Base-by-base conservation (phyloP, 2,888 invertebrate genomes). In the Cybosia mesomella region DNA sequence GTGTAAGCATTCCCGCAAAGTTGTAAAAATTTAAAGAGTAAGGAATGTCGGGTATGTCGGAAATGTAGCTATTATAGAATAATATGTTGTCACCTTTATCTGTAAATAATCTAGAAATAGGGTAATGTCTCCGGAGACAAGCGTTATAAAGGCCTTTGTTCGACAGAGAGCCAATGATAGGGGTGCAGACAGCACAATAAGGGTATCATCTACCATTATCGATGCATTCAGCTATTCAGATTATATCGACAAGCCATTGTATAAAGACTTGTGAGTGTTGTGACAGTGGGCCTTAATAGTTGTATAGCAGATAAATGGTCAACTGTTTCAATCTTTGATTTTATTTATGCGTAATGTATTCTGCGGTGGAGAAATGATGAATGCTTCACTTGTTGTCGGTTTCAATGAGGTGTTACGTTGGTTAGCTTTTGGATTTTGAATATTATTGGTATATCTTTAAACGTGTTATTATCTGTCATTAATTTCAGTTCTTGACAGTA, bases 121-220 rank as follows among this genome's bases (percentile, higher is more conserved):
- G 82, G 84, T 85, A 87, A 87, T 87, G 85, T 87, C 85, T 76
- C 73, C 67, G 77, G 55, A 72, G 83, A 84, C 83, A 83, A 74
- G 73, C 81, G 83, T 88, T 87, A 90, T 89, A 89, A 86, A 83
- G 82, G 84, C 86, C 83, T 91, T 92, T 93, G 91, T 92, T 85
- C 87, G 79, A 85, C 79, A 71, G 72, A 76, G 84, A 85, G 86
- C 79, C 69, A 75, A 78, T 79, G 89, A 88, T 87, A 88, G 89
- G 90, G 90, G 87, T 89, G 89, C 70, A 80, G 94, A 94, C 94
- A 93, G 92, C 83, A 93, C 94, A 94, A 94, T 94, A 91, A 90
- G 89, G 88, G 90, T 88, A 89, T 90, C 89, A 88, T 83, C 84
- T 85, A 72, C 73, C 68, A 84, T 82, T 80, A 88, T 90, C 92